Evolutionary conservation across 2,113 vertebrate species (phyloP).

Genomic region (Heloderma charlesbogerti): DNA sequence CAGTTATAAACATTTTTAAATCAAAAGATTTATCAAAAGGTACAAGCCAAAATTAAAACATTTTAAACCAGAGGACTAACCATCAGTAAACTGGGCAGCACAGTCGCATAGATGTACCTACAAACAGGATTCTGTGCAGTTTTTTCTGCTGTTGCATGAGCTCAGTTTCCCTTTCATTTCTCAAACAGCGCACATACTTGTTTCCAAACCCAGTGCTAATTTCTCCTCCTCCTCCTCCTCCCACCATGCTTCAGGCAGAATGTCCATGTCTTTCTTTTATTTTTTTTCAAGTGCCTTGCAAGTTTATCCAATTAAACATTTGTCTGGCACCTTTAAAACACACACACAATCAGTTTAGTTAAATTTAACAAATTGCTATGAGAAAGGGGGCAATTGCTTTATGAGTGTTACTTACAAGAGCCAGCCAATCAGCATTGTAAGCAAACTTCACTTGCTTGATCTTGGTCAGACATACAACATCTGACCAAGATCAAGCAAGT

Average conservation of each 20-base stretch:
- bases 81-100: no score
- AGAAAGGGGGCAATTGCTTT: neutral
- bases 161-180: neutral
- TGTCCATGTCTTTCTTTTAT: neutral
- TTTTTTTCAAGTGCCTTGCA: neutral
- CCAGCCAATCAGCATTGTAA: neutral
- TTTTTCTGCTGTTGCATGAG: neutral
- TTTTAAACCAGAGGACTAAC: no score
- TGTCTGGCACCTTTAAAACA: neutral
- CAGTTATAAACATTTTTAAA: no score
- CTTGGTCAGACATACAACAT: no score
- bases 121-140: neutral
- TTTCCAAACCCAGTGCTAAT: neutral
- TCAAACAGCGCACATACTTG: neutral
- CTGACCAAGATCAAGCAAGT: no score
- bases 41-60: no score
- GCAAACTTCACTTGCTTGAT: no score
- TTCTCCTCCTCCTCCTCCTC: neutral
- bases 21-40: no score
- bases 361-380: neutral
- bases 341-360: neutral
- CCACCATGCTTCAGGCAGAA: neutral
- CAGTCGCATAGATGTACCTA: no score
- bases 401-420: neutral
- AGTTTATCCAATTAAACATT: neutral